Base-by-base conservation (phyloP, 2,113 vertebrate genomes). In the Danionella cerebrum region DNA sequence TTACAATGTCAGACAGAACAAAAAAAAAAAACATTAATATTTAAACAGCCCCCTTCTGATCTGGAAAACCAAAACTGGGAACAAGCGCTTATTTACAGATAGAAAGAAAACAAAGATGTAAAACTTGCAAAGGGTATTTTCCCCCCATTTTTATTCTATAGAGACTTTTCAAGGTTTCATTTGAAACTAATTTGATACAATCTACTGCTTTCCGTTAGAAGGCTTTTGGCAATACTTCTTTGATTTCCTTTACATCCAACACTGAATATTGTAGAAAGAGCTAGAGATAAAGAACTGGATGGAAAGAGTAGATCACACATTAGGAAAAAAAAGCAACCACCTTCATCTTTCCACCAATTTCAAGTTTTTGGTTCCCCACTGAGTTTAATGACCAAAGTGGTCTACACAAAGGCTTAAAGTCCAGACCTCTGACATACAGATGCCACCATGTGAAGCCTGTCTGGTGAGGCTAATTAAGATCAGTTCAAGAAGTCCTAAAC, bases 171-270 rank as follows among this genome's bases (percentile, higher is more conserved):
- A 59, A 65, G 64, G 39, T 50, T 48, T 57, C 50, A 63, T 57
- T 48, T 60, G 58, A 65, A 67, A 72, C 64, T 80, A 82, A 73
- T 59, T 70, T 76, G 73, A 81, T 78, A 80, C 72, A 81, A 83
- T 81, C 78, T 70, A 69, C 74, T 74, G 51, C 54, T 60, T 69
- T 53, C 41, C 50, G 62, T 66, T 60, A 65, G 77, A 83, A 85
- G 78, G 80, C 76, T 81, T 85, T 86, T 87, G 82, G 84, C 82
- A 86, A 85, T 71, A 81, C 69, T 75, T 58, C 70, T 74, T 73
- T 52, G 51, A 51, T 78, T 70, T 79, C 62, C 69, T 68, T 70
- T 18, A 74, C 74, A 59, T 75, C 71, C 75, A 76, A 74, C 78
- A 74, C 50, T 77, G 70, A 78, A 74, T 65, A 59, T 69, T 31